These are phyloP conservation scores for Moxostoma hubbsi DNA, from an alignment of 2,797 vertebrate species.

Conservation along the genomic window DNA sequence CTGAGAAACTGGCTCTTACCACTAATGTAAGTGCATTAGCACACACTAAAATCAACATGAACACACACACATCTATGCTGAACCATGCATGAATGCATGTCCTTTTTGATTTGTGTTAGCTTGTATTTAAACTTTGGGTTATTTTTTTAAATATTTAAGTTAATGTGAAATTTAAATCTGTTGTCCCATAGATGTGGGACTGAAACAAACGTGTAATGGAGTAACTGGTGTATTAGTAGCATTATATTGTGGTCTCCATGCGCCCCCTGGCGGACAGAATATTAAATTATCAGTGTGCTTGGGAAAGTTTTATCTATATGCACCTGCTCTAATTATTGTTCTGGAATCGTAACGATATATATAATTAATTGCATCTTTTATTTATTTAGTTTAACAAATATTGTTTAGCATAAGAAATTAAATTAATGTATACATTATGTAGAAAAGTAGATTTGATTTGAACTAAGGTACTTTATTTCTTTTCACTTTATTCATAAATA, in stretches of 20 bases:
- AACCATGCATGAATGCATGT: too few species aligned
- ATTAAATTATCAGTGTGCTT: neutral
- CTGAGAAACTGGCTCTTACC: constrained; percentile 64
- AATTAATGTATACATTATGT: neutral
- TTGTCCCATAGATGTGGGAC: neutral
- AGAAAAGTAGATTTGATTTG: neutral
- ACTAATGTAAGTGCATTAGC: constrained; percentile 61
- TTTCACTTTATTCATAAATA: neutral
- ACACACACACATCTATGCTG: neutral
- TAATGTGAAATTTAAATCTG: neutral
- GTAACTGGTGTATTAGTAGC: neutral
- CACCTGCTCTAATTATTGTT: neutral
- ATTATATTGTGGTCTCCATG: neutral
- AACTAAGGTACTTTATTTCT: neutral
- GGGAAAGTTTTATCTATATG: neutral
- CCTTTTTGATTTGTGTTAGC: too few species aligned
- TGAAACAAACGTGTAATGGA: neutral
- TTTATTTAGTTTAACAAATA: neutral
- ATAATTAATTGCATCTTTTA: too few species aligned
- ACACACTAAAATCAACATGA: neutral
- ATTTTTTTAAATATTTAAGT: too few species aligned
- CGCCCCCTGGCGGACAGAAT: constrained; percentile 16
- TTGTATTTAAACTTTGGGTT: neutral
- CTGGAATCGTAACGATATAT: too few species aligned
- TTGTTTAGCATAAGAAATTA: neutral